Conservation (phyloP, 2,113 vertebrate genomes). For the Xyrauchen texanus region DNA sequence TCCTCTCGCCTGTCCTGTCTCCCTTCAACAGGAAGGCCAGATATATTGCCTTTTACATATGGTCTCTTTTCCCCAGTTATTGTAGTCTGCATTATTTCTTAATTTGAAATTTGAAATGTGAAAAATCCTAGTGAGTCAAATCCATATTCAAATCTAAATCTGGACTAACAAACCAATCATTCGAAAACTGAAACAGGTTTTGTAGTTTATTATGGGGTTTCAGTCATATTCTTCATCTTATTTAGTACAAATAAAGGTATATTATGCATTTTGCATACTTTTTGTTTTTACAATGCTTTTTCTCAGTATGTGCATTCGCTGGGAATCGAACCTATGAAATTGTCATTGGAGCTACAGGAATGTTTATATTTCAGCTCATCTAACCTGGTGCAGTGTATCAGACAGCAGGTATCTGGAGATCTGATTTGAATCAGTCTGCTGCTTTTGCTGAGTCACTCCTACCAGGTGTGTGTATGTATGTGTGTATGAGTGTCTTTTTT, state of each 20-base stretch:
- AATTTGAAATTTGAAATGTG: too few relatives aligned
- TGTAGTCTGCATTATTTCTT: constrained; percentile 35
- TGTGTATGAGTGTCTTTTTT: not conserved
- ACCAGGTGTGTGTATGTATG: not conserved
- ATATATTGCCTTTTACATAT: constrained; percentile 31
- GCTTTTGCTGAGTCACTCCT: constrained; percentile 51
- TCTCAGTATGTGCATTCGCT: too few relatives aligned
- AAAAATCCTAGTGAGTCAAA: not conserved
- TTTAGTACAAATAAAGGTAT: constrained; percentile 4
- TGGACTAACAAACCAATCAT: constrained; percentile 11
- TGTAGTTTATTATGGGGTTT: not conserved
- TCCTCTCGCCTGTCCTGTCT: not conserved
- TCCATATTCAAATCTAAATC: constrained; percentile 26
- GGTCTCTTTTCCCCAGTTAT: constrained; percentile 2
- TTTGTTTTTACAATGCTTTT: too few relatives aligned
- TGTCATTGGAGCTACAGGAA: too few relatives aligned
- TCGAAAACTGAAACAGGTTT: not conserved
- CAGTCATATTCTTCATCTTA: not conserved
- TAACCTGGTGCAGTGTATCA: too few relatives aligned
- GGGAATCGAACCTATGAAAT: too few relatives aligned
- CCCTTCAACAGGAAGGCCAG: not conserved
- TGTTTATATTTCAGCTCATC: too few relatives aligned
- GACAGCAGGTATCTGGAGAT: not conserved
- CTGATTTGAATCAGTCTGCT: constrained; percentile 1
- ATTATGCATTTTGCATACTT: too few relatives aligned